Base-by-base conservation (phyloP, 2,797 vertebrate species). In the Tauraco hartlaubi region DNA sequence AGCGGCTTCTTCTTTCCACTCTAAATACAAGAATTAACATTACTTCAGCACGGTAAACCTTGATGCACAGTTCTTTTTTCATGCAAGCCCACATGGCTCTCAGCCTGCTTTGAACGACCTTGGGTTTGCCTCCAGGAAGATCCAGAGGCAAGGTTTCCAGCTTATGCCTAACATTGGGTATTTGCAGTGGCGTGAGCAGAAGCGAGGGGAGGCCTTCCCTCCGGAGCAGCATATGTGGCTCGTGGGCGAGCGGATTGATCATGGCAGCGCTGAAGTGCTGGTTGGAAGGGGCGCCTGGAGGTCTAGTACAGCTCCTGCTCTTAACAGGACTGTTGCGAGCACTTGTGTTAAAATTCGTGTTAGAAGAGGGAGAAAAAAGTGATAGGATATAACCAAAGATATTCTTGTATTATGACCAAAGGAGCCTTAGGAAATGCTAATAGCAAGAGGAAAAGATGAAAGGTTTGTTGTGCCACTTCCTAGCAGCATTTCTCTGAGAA, bases 231-330 rank as follows among this genome's bases (percentile, higher is more conserved):
- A 58, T 43, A 26, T 39, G 62, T 1, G 4, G 59, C n/a, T 44
- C 0, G 0, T 78, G 69, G 39, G 48, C 0, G 0, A 84, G 59
- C 0, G 0, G 48, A 23, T 72, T 51, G 54, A 25, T 66, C 9
- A 0, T 18, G 64, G 61, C 35, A 37, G 33, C 1, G 15, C 80
- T 48, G 41, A 43, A 43, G 25, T 35, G 39, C 69, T 63, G 67
- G 43, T 29, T 39, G 48, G 63, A 48, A 79, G 43, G 17, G 35
- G 1, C 0, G 0, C 66, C 71, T 71, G 75, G 71, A 85, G 64
- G 37, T 54, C 64, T 20, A 5, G 56, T 76, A 44, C 56, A 63
- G 26, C 44, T 74, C 33, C 54, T 54, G 58, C 54, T 58, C 62
- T 25, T 20, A 44, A 21, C 29, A 22, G 33, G 12, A 51, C 68